These are phyloP conservation scores for Oxystoma pomonae DNA, from an alignment of 2,888 invertebrate genomes.

Conservation along the genomic window DNA sequence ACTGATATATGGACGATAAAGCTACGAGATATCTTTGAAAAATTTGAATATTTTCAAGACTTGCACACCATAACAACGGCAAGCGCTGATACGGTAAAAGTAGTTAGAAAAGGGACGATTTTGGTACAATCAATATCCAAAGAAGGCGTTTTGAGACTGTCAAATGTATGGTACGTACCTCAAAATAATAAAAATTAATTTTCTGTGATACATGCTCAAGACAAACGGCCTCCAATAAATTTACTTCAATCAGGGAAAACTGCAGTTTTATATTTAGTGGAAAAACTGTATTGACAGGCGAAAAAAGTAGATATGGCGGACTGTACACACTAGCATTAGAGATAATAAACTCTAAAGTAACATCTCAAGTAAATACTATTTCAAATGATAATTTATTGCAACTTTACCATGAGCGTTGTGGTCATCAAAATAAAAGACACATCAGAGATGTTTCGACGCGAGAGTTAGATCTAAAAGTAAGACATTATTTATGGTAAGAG, in stretches of 20 bases:
- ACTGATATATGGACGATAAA: neutral
- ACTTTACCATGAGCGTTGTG: neutral
- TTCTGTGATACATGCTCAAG: too few relatives aligned
- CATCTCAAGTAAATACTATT: neutral
- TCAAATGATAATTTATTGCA: neutral
- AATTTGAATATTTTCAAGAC: neutral
- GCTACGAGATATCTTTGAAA: neutral
- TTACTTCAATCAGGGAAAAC: too few relatives aligned
- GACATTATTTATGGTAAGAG: neutral
- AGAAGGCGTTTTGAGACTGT: too few relatives aligned
- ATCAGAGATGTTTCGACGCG: neutral
- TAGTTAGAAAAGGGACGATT: neutral
- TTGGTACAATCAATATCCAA: too few relatives aligned
- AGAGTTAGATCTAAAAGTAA: neutral
- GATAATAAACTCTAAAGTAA: neutral
- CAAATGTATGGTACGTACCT: too few relatives aligned
- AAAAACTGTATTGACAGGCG: too few relatives aligned
- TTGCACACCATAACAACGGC: too few relatives aligned
- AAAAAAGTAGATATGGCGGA: too few relatives aligned
- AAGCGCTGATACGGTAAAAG: neutral
- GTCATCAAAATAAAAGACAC: neutral
- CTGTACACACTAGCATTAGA: too few relatives aligned
- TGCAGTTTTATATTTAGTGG: too few relatives aligned
- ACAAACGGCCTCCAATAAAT: too few relatives aligned
- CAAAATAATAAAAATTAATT: too few relatives aligned